A percentile compares a stretch with the other conserved stretches of the same genome.
Evolutionary conservation across 2,797 vertebrate genomes (phyloP).

Genomic region (Lacerta viridis): DNA sequence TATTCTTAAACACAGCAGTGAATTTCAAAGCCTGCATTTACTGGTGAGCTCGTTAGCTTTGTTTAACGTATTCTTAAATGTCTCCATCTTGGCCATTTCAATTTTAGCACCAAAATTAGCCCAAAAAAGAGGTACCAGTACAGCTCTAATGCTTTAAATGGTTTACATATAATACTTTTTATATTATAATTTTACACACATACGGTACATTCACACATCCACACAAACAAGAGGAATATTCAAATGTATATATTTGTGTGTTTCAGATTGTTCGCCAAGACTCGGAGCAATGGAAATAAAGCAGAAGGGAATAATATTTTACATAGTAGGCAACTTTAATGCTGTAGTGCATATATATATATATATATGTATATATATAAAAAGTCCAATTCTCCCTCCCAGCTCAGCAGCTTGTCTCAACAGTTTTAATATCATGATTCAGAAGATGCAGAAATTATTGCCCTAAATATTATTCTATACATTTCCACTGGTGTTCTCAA

Average conservation of each 20-base stretch:
- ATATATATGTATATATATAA: constrained; percentile 31
- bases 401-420: constrained; percentile 82
- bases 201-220: constrained; percentile 77
- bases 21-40: constrained; percentile 82
- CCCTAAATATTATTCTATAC: constrained; percentile 96
- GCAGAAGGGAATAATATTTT: constrained; percentile 82
- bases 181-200: constrained; percentile 78
- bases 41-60: constrained; percentile 73
- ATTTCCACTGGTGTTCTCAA: constrained; percentile 88
- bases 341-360: constrained; percentile 89
- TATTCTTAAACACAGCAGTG: constrained; percentile 80
- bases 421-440: constrained; percentile 86
- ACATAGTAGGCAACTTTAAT: constrained; percentile 86
- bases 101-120: constrained; percentile 84
- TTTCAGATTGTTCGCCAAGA: constrained; percentile 74
- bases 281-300: constrained; percentile 81
- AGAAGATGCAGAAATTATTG: constrained; percentile 95
- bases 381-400: constrained; percentile 83
- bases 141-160: constrained; percentile 74
- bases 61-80: constrained; percentile 78
- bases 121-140: constrained; percentile 77
- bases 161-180: constrained; percentile 72
- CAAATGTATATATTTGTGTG: constrained; percentile 76
- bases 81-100: constrained; percentile 82
- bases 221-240: constrained; percentile 78